phyloP scores from a whole-genome alignment of 2,113 vertebrate genomes.

The Oreochromis aureus region DNA sequence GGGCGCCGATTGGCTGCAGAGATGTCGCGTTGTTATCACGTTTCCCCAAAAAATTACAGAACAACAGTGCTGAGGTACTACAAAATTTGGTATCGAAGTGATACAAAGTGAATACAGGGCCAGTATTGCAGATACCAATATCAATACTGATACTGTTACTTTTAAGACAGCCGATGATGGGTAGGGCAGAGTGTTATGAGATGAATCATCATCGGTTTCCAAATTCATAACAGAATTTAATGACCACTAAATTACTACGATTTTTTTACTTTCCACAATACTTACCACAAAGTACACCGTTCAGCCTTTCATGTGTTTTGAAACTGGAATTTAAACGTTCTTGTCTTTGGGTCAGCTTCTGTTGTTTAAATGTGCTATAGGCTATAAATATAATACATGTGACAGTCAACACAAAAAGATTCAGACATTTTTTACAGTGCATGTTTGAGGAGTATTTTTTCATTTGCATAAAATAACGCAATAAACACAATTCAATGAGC shows the following conservation, averaged over 20 bases:
- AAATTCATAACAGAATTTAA: neutral
- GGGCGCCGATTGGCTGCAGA: slow-evolving; percentile 57
- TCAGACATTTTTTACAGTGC: neutral
- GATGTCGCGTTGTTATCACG: neutral
- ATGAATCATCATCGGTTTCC: neutral
- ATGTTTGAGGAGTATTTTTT: neutral
- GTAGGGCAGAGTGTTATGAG: neutral
- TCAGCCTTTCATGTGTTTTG: neutral
- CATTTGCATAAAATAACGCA: neutral
- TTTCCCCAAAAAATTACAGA: neutral
- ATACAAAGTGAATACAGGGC: neutral
- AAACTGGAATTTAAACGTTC: neutral
- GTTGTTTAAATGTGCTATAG: neutral
- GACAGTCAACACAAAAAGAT: neutral
- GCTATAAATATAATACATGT: neutral
- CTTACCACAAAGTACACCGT: neutral
- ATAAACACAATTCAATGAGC: neutral
- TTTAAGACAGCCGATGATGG: neutral
- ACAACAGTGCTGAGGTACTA: fast-evolving
- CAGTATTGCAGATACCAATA: fast-evolving
- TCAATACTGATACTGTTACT: fast-evolving
- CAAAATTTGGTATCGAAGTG: neutral
- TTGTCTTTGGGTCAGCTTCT: too few relatives aligned
- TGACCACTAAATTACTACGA: fast-evolving
- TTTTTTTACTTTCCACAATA: neutral